Evolutionary conservation across 2,113 vertebrate genomes (phyloP), one percentile per base, ranked within the genome.

Genomic region (Dasypus novemcinctus): DNA sequence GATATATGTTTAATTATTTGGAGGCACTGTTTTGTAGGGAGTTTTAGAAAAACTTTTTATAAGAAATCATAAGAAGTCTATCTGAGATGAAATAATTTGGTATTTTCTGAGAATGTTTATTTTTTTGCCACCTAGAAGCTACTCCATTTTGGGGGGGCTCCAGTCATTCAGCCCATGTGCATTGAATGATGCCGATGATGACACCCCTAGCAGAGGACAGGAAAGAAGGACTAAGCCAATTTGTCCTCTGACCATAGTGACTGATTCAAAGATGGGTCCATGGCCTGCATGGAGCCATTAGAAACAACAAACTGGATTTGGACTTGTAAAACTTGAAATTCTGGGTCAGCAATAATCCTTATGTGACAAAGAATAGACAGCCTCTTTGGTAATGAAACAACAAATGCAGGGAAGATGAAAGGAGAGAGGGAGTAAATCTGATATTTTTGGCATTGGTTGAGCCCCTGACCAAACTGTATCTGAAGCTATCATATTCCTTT

Each of bases 401-500:
- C 59, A 57, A 59, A 41, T 36, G 15, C 5, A 33, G 29, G 9
- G 52, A 17, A 43, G 4, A 4, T 33, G 13, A 13, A 33, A 4
- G 12, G 15, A 61, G 27, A 41, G 3, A 14, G 2, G 7, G 57
- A 79, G 18, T 27, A 74, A 74, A 61, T 5, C 54, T 14, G 52
- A 31, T 78, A 41, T 0, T 61, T 95, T n/a, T 79, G 71, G 72
- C 4, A 31, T 14, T 89, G 4, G 33, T 75, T 63, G 7, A 81
- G 49, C 5, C 7, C 11, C 4, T 49, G 11, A 59, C 52, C 14
- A 2, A 52, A 33, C 5, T 0, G 8, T 5, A 1, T 43, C 7
- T 38, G 15, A 80, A 54, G 14, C 5, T n/a, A 38, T 18, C 4
- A 63, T 54, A 69, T 41, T 49, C 25, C 12, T 68, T 76, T 76